Evolutionary conservation across 2,888 invertebrate species (phyloP).

Genomic region (Phaedon cochleariae): DNA sequence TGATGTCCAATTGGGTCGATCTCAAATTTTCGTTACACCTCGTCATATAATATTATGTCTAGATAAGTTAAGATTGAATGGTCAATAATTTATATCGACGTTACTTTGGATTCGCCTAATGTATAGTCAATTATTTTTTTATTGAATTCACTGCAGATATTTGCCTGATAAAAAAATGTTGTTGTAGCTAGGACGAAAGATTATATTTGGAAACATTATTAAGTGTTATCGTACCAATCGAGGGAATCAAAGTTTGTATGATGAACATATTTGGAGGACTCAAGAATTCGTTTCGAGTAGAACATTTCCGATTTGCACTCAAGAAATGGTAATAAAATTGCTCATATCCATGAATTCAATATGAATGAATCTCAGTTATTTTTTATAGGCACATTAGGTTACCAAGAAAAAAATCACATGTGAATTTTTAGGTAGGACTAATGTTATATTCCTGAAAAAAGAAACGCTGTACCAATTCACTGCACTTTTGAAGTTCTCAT

Average conservation of each 20-base stretch:
- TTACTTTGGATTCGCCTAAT: not conserved
- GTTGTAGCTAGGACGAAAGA: conserved; percentile 6
- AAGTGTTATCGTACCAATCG: not conserved
- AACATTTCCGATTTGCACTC: too few relatives aligned
- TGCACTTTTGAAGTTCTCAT: too few relatives aligned
- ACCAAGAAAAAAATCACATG: too few relatives aligned
- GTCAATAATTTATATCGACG: not conserved
- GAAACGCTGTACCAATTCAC: too few relatives aligned
- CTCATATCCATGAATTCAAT: too few relatives aligned
- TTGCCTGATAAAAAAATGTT: conserved; percentile 1
- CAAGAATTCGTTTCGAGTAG: not conserved
- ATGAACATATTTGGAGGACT: too few relatives aligned
- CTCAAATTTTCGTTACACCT: too few relatives aligned
- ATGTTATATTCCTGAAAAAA: too few relatives aligned
- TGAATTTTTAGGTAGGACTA: too few relatives aligned
- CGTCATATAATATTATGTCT: not conserved
- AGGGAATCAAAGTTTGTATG: not conserved
- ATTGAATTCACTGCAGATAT: conserved; percentile 9
- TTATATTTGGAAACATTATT: not conserved
- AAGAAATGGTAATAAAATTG: too few relatives aligned
- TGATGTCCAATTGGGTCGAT: not conserved
- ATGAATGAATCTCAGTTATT: too few relatives aligned
- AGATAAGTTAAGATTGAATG: not conserved
- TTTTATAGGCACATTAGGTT: too few relatives aligned
- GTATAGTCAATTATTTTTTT: conserved; percentile 21